Evolutionary conservation across 2,113 vertebrate species (phyloP), one percentile per base, ranked within the genome.

Genomic region (Benitochromis conjunctus): DNA sequence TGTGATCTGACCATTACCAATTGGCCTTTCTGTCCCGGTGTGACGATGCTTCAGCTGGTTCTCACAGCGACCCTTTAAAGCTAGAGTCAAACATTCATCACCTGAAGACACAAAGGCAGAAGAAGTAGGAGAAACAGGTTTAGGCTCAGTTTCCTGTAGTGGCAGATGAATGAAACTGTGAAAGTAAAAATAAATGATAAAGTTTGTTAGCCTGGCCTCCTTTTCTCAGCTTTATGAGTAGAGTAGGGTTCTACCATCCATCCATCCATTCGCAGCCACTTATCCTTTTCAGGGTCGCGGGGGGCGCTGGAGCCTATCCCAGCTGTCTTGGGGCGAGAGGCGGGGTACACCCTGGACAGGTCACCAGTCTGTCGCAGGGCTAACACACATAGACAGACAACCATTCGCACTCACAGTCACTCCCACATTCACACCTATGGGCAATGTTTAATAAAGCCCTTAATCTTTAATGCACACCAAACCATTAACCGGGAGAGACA

Each of bases 1-100:
- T 10, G 80, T 4, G 19, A 88, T 46, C 36, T 53, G 90, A 2
- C 53, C 38, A 1, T 92, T 94, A 54, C 92, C 91, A 7, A 89
- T 90, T 1, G 91, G 89, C 18, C 95, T 94, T 80, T 96, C 95
- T 7, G 93, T 89, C 38, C 91, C 92, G 2, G 93, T 83, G 48
- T 94, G 95, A 3, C 93, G 85, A 2, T 94, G 95, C 91, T 96
- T 97, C 86, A 97, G 90, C 88, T 96, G 96, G 92, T 97, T 97
- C 92, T 96, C 96, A 55, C 96, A 97, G 4, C 94, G 96, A 56
- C 96, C 95, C 84, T 97, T 97, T 46, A 96, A 69, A 5, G 95
- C 96, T 80, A 96, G 90, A 9, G 95, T 96, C 90, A 97, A 69
- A 88, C 96, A 97, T 88, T 96, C 96, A 14, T 96, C 95, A 53